Evolutionary conservation across 2,888 invertebrate species (phyloP), one percentile per base, ranked within the genome.

Genomic region (Hyppa rectilinea): DNA sequence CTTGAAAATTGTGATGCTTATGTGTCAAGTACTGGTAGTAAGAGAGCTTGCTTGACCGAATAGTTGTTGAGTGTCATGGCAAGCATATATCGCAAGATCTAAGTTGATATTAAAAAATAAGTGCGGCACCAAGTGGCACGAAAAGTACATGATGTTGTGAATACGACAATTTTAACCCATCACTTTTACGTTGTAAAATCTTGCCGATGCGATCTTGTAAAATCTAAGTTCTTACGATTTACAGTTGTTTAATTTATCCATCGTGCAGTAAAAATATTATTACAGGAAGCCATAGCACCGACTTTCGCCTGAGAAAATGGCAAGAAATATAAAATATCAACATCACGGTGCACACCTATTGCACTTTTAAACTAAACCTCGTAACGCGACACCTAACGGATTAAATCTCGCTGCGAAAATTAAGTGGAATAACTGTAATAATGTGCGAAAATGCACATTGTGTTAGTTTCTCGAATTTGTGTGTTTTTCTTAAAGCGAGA

Each of bases 401-500:
- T 77, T 71, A 61, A 70, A 81, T 75, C 71, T 50, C 60, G 50
- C 61, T 73, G 61, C 72, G 63, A 75, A 82, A 84, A 83, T 75
- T 69, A 73, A 82, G 34, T 58, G 65, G 79, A 65, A 70, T 86
- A 87, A 86, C 87, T 79, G 87, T 88, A 86, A 80, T 83, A 80
- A 85, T 86, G 86, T 85, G 87, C 85, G 85, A 88, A 88, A 89
- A 86, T 80, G 81, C 81, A 79, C 87, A 90, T 88, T 89, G 87
- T 89, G 71, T 86, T 84, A 75, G 85, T 89, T 91, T 88, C 87
- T 83, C 83, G 86, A 90, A 89, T 90, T 90, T 90, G 72, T 85
- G 72, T 85, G 87, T 89, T 92, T 90, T 92, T 90, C 87, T 85
- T 82, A 72, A 2, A 66, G 79, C 80, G 70, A 77, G 81, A 85